These are phyloP conservation scores for Nymphalis c-album DNA, from an alignment of 2,888 invertebrate species.

Conservation along the genomic window DNA sequence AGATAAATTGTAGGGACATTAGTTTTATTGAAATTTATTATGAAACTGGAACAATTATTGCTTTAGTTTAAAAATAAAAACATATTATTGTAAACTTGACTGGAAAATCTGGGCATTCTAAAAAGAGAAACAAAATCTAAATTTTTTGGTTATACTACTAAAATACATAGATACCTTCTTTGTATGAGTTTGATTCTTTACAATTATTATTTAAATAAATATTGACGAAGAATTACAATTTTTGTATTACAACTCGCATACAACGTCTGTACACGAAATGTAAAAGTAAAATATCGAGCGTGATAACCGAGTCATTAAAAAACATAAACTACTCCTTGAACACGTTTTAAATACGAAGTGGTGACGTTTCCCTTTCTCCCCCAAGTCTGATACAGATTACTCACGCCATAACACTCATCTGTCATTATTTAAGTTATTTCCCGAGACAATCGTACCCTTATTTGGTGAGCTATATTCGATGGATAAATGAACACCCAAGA, in stretches of 20 bases:
- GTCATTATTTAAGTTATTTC: conserved; percentile 8
- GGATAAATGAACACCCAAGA: conserved; percentile 8
- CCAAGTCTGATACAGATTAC: conserved; percentile 2
- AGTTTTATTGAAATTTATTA: no score
- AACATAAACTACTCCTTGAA: conserved; percentile 9
- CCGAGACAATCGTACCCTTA: neutral
- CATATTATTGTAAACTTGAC: no score
- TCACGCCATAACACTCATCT: conserved; percentile 9
- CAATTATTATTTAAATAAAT: no score
- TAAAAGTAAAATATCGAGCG: neutral
- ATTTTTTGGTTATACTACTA: no score
- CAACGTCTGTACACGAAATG: neutral
- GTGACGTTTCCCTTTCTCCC: neutral
- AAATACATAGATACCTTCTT: no score
- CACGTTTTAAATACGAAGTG: conserved; percentile 10
- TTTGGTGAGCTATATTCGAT: neutral
- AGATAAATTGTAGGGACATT: no score
- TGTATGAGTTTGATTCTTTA: no score
- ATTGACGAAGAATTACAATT: neutral
- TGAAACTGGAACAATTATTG: no score
- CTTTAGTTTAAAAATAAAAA: no score
- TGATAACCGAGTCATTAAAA: conserved; percentile 6
- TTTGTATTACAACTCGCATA: neutral
- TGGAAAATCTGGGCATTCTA: no score
- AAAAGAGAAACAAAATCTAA: no score